Evolutionary conservation across 2,797 vertebrate genomes (phyloP).

Genomic region (Leptoclinus maculatus): DNA sequence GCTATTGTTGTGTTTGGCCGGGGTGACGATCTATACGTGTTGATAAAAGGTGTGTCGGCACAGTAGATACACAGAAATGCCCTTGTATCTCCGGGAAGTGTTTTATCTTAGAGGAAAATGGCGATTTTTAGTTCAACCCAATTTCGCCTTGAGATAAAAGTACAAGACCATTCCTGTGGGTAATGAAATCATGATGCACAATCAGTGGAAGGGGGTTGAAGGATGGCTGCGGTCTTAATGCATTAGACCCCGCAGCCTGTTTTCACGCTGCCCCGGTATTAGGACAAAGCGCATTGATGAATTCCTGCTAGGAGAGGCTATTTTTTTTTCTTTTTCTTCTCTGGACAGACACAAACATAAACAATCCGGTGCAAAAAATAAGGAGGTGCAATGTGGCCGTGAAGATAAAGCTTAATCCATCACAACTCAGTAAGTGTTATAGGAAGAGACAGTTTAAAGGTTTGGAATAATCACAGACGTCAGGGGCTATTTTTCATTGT

Average conservation of each 20-base stretch:
- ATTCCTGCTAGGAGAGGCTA: constrained; percentile 49
- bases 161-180: constrained; percentile 49
- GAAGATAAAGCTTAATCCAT: constrained; percentile 80
- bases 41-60: constrained; percentile 61
- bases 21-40: constrained; percentile 59
- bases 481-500: constrained; percentile 73
- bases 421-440: constrained; percentile 71
- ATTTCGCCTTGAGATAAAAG: constrained; percentile 62
- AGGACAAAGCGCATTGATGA: constrained; percentile 61
- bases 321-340: constrained; percentile 33
- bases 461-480: constrained; percentile 81
- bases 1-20: constrained; percentile 53
- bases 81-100: constrained; percentile 66
- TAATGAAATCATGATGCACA: constrained; percentile 77
- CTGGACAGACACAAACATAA: constrained; percentile 73
- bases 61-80: constrained; percentile 56
- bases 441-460: constrained; percentile 80
- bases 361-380: constrained; percentile 66
- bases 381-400: constrained; percentile 68
- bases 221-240: constrained; percentile 65
- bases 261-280: constrained; percentile 58
- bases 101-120: constrained; percentile 72
- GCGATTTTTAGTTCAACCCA: constrained; percentile 64
- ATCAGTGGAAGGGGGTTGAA: constrained; percentile 56
- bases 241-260: constrained; percentile 66